Evolutionary conservation across 1,140 invertebrate genomes (phyloP), one percentile per base, ranked within the genome.

Genomic region (Samia ricini): DNA sequence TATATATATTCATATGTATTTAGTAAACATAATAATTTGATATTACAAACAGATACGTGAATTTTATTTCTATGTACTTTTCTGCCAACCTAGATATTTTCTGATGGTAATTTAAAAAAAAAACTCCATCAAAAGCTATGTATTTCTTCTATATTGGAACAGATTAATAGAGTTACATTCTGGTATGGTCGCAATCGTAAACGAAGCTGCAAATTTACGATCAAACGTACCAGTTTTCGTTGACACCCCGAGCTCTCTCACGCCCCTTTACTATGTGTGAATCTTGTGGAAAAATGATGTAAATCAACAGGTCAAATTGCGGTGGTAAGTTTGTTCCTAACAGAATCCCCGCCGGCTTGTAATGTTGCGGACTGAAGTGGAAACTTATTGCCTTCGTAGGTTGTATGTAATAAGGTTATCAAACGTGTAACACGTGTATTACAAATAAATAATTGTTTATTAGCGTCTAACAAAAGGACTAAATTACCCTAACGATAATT

Each of bases 171-270:
- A 57, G 36, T 29, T 66, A 55, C 67, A 56, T 58, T 58, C 48
- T 56, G 51, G 49, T 58, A 54, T 24, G 54, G 65, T 66, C 68
- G 52, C 69, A 72, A 63, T 74, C 68, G 62, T 74, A 74, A 71
- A 75, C 66, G 63, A 66, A 71, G 61, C 50, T 59, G 26, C 26
- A 59, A 72, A 76, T 72, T 78, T 76, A 73, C 65, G 68, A 71
- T 50, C 49, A 48, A 15, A 49, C 51, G 50, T 23, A 60, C 74
- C 66, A 72, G 55, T 66, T 66, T 69, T 42, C n/a, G n/a, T 15
- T 42, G 33, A 42, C 15, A 71, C 59, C 52, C 49, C 66, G 65
- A 64, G 57, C 69, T 57, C 26, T 5, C 15, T 18, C 6, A 8
- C n/a, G 26, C 42, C 57, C 51, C 42, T 29, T 19, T 48, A 51